Evolutionary conservation across 2,797 vertebrate genomes (phyloP).

Genomic region (Anomalospiza imberbis): DNA sequence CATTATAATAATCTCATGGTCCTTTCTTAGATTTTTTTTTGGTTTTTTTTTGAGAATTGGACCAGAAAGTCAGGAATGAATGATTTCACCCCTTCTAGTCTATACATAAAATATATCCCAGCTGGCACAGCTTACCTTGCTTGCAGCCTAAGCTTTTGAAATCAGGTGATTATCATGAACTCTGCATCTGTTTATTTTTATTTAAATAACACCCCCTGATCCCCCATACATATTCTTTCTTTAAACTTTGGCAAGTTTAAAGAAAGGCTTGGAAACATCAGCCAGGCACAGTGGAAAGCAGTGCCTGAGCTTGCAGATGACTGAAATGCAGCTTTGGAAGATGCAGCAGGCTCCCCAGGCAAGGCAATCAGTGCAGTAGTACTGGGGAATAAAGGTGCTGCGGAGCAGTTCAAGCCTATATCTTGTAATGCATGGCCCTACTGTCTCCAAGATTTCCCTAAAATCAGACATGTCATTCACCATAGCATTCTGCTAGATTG

Average conservation of each 20-base stretch:
- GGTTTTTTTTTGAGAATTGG: not conserved
- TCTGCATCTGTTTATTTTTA: not conserved
- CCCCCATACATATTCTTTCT: not conserved
- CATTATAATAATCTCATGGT: not conserved
- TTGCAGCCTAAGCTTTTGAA: not conserved
- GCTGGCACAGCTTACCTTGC: not conserved
- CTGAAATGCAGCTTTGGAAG: not conserved
- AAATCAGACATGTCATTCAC: not conserved
- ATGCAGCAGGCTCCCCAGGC: not conserved
- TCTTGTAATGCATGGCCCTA: not conserved
- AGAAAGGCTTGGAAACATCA: not conserved
- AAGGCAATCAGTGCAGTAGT: not conserved
- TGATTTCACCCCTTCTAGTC: not conserved
- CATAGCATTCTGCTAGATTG: not conserved
- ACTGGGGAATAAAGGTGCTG: not conserved
- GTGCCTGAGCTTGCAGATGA: not conserved
- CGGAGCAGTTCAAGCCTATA: not conserved
- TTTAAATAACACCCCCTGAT: not conserved
- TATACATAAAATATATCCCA: not conserved
- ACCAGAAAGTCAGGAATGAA: not conserved
- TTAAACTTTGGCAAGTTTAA: not conserved
- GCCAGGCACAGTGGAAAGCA: not conserved
- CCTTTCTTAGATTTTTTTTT: not conserved
- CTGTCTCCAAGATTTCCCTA: not conserved
- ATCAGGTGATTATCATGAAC: fast-evolving